Evolutionary conservation across 2,888 invertebrate species (phyloP).

Genomic region (Sipha maydis): DNA sequence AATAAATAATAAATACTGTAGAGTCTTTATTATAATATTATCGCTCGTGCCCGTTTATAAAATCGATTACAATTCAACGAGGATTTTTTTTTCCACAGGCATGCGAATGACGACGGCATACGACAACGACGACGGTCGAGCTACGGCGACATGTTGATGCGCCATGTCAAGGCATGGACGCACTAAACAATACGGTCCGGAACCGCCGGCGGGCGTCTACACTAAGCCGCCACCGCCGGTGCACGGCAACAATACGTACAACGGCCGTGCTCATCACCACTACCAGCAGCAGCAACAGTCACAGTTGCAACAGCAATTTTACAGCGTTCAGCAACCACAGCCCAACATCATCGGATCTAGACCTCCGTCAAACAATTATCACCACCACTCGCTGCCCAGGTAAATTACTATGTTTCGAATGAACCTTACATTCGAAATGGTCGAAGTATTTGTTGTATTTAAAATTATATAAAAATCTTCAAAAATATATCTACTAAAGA

Average conservation of each 20-base stretch:
- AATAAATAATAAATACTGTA: too few species aligned
- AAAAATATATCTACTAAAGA: too few species aligned
- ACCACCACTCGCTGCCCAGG: conserved; percentile 59
- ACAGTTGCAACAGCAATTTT: not conserved
- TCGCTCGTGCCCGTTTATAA: not conserved
- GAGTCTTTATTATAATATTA: not conserved
- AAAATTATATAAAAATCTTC: too few species aligned
- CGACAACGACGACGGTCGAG: conserved; percentile 47
- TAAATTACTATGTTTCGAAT: not conserved
- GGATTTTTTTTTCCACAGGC: not conserved
- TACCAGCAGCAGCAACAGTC: conserved; percentile 8
- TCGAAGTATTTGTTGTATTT: too few species aligned
- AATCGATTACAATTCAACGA: not conserved
- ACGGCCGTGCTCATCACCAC: conserved; percentile 51
- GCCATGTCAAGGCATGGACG: conserved; percentile 53
- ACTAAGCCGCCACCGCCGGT: conserved; percentile 57
- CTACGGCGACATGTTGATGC: conserved; percentile 59
- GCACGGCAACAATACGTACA: conserved; percentile 60
- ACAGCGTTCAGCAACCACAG: not conserved
- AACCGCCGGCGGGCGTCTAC: conserved; percentile 58
- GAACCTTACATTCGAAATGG: too few species aligned
- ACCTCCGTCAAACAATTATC: conserved; percentile 22
- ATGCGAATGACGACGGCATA: conserved; percentile 15
- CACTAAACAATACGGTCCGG: conserved; percentile 60
- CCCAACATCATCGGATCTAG: conserved; percentile 7